phyloP scores from a whole-genome alignment of 2,113 vertebrate genomes.

The Hippocampus mohnikei region DNA sequence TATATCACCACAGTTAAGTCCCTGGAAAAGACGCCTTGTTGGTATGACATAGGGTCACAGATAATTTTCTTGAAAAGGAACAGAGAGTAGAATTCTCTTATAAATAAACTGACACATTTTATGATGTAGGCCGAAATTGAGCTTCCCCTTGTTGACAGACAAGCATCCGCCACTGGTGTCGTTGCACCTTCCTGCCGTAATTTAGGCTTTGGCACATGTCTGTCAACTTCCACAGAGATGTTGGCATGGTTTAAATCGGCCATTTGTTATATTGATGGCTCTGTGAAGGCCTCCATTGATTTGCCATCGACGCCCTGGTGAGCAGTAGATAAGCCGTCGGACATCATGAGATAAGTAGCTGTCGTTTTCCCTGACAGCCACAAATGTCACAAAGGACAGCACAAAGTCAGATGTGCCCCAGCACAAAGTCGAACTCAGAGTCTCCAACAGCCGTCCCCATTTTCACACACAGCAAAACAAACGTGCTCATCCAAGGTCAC shows the following conservation, averaged over 20 bases:
- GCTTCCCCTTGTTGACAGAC: too few species aligned
- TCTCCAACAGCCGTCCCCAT: neutral
- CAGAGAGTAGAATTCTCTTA: too few species aligned
- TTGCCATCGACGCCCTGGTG: conserved; percentile 63
- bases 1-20: too few species aligned
- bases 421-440: conserved; percentile 44
- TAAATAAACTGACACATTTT: too few species aligned
- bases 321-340: conserved; percentile 67
- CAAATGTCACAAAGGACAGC: conserved; percentile 44
- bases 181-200: neutral
- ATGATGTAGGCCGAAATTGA: too few species aligned
- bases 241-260: conserved; percentile 52
- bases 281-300: conserved; percentile 67
- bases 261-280: conserved; percentile 64
- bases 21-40: too few species aligned
- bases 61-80: too few species aligned
- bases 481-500: conserved; percentile 18
- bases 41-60: too few species aligned
- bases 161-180: too few species aligned
- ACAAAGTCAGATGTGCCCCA: conserved; percentile 60
- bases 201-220: neutral
- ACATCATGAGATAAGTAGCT: conserved; percentile 62
- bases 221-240: conserved; percentile 33
- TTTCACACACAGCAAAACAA: conserved; percentile 15
- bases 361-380: conserved; percentile 52